Conservation (phyloP, 2,113 vertebrate genomes). For the Carettochelys insculpta region DNA sequence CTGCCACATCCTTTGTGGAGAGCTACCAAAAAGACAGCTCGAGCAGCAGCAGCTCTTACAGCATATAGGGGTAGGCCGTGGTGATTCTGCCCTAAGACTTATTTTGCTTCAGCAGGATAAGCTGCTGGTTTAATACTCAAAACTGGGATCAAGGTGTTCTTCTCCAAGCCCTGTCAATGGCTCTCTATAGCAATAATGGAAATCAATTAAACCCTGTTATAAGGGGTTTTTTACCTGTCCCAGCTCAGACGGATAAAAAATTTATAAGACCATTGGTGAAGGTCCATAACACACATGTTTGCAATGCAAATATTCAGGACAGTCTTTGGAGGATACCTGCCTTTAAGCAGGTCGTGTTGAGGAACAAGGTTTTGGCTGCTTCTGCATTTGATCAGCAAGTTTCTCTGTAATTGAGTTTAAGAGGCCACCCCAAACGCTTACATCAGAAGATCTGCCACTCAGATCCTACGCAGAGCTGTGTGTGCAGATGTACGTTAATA, state of each 20-base stretch:
- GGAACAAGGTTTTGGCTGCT: background rate
- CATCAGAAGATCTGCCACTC: background rate
- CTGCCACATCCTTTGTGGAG: background rate
- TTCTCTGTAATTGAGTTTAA: background rate
- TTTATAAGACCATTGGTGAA: background rate
- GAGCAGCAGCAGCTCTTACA: background rate
- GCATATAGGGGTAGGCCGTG: background rate
- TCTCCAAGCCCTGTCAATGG: background rate
- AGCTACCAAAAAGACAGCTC: background rate
- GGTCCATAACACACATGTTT: background rate
- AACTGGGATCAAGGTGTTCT: background rate
- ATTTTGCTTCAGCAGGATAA: background rate
- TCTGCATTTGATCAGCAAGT: background rate
- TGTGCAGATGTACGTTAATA: background rate
- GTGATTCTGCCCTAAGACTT: background rate
- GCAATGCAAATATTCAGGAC: background rate
- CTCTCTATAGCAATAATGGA: background rate
- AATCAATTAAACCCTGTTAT: background rate
- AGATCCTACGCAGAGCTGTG: too few species aligned
- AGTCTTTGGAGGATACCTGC: background rate
- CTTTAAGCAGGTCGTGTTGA: background rate
- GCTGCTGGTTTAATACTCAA: background rate
- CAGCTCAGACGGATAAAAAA: background rate
- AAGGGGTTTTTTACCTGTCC: background rate
- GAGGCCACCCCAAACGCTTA: background rate